Percentiles rank a stretch among this genome's conserved stretches.
Conservation (phyloP, 35 echinoderm and acorn worm genomes). For the Apostichopus japonicus region DNA sequence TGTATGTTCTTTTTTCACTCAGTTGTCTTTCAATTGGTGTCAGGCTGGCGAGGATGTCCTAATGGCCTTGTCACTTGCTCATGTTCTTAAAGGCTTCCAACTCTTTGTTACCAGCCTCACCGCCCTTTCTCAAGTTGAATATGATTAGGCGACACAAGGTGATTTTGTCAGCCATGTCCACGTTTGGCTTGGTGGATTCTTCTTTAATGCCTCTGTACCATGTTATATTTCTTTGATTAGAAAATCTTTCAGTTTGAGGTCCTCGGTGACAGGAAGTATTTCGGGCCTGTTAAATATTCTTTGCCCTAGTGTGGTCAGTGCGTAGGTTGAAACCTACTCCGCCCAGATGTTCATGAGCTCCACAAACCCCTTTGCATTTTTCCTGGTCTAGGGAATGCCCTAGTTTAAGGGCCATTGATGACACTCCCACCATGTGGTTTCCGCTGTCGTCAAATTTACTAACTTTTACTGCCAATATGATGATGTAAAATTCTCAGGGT, state of each 20-base stretch:
- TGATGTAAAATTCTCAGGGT: no score
- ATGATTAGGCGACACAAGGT: background rate
- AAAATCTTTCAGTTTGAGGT: background rate
- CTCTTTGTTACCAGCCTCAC: background rate
- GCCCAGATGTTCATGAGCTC: constrained; percentile 10
- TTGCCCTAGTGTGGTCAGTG: no score
- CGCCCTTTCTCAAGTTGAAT: background rate
- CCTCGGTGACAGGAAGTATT: constrained; percentile 1
- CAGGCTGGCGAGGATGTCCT: background rate
- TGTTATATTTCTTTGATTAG: background rate
- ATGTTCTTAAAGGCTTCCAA: no score
- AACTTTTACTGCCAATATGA: no score
- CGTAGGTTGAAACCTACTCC: background rate
- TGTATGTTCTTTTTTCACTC: no score
- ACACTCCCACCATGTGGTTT: no score
- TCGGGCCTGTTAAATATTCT: background rate
- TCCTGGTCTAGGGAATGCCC: background rate
- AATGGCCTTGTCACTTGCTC: background rate
- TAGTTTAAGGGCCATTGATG: background rate
- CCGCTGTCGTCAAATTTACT: background rate
- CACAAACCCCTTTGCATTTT: background rate
- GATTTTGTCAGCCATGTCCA: background rate
- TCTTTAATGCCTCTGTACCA: background rate
- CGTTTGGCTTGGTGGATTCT: background rate
- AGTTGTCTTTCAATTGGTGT: background rate